phyloP scores from a whole-genome alignment of 2,797 vertebrate genomes.

The Zalophus californianus region DNA sequence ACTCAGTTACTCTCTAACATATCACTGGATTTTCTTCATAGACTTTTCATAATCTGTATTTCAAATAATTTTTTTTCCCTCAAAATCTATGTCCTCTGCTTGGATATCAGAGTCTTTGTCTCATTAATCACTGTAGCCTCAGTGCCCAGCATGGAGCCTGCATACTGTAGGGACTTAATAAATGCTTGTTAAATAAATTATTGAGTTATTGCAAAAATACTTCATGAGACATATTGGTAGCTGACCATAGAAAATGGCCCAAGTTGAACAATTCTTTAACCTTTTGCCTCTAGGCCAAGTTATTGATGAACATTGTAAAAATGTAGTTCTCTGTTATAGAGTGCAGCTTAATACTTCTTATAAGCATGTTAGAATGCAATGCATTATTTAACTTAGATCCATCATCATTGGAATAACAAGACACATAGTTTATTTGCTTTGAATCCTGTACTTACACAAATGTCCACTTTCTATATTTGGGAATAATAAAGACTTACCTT shows the following conservation, averaged over 20 bases:
- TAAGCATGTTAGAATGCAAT: constrained; percentile 10
- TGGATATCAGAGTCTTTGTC: background rate
- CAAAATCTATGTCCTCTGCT: background rate
- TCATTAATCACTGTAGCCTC: background rate
- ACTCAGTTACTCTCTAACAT: background rate
- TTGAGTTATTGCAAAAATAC: constrained; percentile 46
- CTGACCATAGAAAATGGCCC: background rate
- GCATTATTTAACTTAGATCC: background rate
- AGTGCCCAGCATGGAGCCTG: background rate
- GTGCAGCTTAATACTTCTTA: background rate
- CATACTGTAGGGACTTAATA: background rate
- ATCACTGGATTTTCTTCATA: background rate
- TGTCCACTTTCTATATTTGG: constrained; percentile 11
- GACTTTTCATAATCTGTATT: constrained; percentile 4
- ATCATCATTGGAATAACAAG: background rate
- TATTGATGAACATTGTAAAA: constrained; percentile 24
- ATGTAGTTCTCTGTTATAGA: background rate
- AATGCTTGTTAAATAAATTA: constrained; percentile 31
- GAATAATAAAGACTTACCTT: constrained; percentile 67
- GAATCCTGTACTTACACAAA: constrained; percentile 32
- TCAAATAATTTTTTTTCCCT: constrained; percentile 15
- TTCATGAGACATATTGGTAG: constrained; percentile 43
- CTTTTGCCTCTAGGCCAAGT: constrained; percentile 43
- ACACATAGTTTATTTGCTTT: constrained; percentile 38
- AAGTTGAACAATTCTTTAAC: constrained; percentile 48